phyloP scores from a whole-genome alignment of 2,797 vertebrate species.

The Hephaestus fuliginosus region DNA sequence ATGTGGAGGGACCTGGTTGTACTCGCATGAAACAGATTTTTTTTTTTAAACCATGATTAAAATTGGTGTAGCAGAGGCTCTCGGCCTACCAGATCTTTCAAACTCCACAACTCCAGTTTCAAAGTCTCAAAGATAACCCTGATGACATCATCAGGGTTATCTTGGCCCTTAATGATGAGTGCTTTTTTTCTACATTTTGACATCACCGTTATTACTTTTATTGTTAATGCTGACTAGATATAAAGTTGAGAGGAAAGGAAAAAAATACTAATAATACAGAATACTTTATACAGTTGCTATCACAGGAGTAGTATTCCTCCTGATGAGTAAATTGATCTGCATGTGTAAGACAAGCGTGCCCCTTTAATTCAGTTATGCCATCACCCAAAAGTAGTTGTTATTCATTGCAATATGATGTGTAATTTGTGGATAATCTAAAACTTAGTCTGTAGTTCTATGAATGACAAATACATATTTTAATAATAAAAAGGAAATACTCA shows the following conservation, averaged over 20 bases:
- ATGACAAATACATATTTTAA: slow-evolving; percentile 19
- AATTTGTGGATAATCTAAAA: neutral
- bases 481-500: slow-evolving; percentile 1
- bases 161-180: neutral
- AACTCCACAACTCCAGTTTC: no score
- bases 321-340: neutral
- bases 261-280: neutral
- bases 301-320: neutral
- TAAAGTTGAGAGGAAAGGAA: neutral
- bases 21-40: no score
- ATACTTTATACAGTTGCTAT: neutral
- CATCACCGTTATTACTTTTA: neutral
- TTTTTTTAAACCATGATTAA: no score
- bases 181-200: neutral
- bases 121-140: neutral
- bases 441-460: neutral
- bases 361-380: slow-evolving; percentile 1
- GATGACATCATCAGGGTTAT: neutral
- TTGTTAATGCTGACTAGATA: neutral
- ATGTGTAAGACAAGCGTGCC: neutral
- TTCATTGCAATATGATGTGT: no score
- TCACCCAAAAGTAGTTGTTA: neutral
- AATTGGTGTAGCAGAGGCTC: neutral
- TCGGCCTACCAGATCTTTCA: neutral
- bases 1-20: no score